Conservation (phyloP, 2,797 vertebrate species). For the Schizopygopsis pylzovi region DNA sequence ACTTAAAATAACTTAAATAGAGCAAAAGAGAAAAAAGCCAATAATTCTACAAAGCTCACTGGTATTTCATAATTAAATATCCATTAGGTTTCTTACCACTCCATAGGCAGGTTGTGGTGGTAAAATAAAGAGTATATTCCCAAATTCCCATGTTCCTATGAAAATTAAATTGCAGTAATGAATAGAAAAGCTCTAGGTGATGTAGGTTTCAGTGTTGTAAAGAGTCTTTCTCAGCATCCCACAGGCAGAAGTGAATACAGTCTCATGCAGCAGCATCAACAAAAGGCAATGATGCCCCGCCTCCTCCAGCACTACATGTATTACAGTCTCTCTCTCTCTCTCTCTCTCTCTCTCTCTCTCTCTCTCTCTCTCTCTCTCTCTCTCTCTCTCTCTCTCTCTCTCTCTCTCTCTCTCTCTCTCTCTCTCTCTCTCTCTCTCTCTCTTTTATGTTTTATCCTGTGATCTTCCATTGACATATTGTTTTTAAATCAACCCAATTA, state of each 20-base stretch:
- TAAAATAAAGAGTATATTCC: conserved; percentile 62
- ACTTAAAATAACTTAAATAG: conserved; percentile 6
- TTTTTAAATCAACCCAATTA: not conserved
- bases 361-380: not conserved
- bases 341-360: not conserved
- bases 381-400: not conserved
- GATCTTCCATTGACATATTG: not conserved
- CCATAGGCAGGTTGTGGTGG: conserved; percentile 63
- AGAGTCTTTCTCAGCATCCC: conserved; percentile 15
- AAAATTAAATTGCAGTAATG: not conserved
- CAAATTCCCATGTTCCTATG: conserved; percentile 62
- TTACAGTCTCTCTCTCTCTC: conserved; percentile 13
- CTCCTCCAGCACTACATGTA: not conserved
- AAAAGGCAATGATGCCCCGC: not conserved
- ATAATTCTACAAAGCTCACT: not conserved
- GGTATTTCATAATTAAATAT: not conserved
- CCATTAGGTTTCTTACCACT: conserved; percentile 66
- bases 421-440: not conserved
- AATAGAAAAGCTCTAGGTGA: not conserved
- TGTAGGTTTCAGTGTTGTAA: not conserved
- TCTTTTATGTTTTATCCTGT: not conserved
- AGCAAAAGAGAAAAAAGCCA: not conserved
- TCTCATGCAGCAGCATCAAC: conserved; percentile 34
- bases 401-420: not conserved
- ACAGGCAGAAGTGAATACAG: conserved; percentile 13